Conservation (phyloP, 2,888 invertebrate species). For the Plebejus melissa region DNA sequence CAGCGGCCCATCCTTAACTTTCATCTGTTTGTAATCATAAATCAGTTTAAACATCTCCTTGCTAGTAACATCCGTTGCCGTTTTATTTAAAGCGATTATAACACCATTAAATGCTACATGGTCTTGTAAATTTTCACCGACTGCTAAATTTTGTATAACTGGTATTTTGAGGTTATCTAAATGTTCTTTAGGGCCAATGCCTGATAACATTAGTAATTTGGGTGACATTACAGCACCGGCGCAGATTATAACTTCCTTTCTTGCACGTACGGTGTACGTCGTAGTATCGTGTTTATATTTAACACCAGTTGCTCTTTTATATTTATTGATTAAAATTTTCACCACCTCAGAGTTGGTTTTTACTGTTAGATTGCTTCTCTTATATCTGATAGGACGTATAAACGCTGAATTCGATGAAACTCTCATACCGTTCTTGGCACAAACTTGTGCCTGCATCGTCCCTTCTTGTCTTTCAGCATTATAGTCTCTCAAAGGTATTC, state of each 20-base stretch:
- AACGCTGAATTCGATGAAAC: constrained; percentile 82
- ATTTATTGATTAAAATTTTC: constrained; percentile 68
- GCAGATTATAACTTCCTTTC: constrained; percentile 57
- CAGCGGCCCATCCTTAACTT: constrained; percentile 66
- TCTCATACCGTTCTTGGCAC: constrained; percentile 74
- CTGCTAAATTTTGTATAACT: constrained; percentile 52
- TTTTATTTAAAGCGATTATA: constrained; percentile 72
- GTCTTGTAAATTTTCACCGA: constrained; percentile 63
- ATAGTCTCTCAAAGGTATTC: constrained; percentile 76
- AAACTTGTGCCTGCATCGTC: constrained; percentile 78
- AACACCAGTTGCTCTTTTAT: constrained; percentile 56
- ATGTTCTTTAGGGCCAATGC: constrained; percentile 56
- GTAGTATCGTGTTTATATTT: constrained; percentile 45
- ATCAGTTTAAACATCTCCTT: constrained; percentile 59
- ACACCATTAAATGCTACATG: constrained; percentile 66
- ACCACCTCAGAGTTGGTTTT: constrained; percentile 73
- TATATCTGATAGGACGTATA: constrained; percentile 80
- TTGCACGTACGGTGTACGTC: constrained; percentile 47
- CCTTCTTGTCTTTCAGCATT: constrained; percentile 77
- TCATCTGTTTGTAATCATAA: constrained; percentile 51
- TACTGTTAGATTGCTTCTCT: constrained; percentile 69
- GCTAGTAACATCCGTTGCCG: constrained; percentile 60
- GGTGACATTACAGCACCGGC: constrained; percentile 57
- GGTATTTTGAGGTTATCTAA: constrained; percentile 47
- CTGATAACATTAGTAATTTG: constrained; percentile 59